phyloP scores from a whole-genome alignment of 2,797 vertebrate genomes.

The Champsocephalus gunnari region DNA sequence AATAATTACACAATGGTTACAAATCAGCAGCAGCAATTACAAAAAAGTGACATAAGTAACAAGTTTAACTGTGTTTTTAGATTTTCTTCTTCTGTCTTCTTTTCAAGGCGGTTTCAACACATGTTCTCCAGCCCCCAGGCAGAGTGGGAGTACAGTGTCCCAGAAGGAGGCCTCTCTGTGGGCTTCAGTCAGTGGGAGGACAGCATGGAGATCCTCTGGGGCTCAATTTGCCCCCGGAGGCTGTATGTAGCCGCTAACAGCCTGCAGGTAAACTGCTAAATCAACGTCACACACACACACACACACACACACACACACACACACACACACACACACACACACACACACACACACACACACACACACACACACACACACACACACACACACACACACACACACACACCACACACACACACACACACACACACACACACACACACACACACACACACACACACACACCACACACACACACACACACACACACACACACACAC shows the following conservation, averaged over 20 bases:
- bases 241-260: constrained; percentile 52
- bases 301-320: too few relatives aligned
- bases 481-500: too few relatives aligned
- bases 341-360: too few relatives aligned
- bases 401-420: neutral
- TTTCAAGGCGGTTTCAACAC: constrained; percentile 26
- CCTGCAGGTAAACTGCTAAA: constrained; percentile 43
- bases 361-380: too few relatives aligned
- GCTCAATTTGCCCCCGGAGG: constrained; percentile 40
- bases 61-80: neutral
- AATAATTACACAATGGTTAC: too few relatives aligned
- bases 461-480: too few relatives aligned
- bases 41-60: too few relatives aligned
- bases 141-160: constrained; percentile 54
- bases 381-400: neutral
- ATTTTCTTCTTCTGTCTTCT: constrained; percentile 14
- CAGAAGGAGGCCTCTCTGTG: constrained; percentile 43
- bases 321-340: too few relatives aligned
- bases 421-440: too few relatives aligned
- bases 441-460: neutral
- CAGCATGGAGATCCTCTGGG: constrained; percentile 31
- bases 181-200: constrained; percentile 43
- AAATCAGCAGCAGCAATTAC: too few relatives aligned
- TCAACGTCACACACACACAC: constrained; percentile 7
- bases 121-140: constrained; percentile 52